These are phyloP conservation scores for Ramphastos sulfuratus DNA, from an alignment of 2,113 vertebrate genomes.

Conservation along the genomic window DNA sequence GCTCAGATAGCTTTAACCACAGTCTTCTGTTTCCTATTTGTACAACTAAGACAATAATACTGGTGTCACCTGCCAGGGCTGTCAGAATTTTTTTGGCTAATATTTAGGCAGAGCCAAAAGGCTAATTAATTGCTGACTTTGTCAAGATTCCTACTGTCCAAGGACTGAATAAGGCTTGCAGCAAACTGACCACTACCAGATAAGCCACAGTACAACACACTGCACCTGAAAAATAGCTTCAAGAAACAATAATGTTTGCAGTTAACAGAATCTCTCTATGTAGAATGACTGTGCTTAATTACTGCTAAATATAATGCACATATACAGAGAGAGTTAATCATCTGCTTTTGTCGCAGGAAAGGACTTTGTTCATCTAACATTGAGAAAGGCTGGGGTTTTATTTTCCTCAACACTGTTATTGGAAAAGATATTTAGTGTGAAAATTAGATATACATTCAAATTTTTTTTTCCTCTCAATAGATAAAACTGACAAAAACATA, in stretches of 20 bases:
- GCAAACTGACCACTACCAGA: background rate
- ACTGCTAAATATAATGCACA: background rate
- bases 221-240: background rate
- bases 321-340: background rate
- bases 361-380: background rate
- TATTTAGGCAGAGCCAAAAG: background rate
- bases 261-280: background rate
- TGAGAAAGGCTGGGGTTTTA: background rate
- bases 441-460: background rate
- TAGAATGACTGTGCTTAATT: background rate
- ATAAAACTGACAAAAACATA: background rate
- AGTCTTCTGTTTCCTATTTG: background rate
- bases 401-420: background rate
- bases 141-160: background rate
- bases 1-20: background rate
- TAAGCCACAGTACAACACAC: background rate
- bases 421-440: background rate
- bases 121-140: background rate
- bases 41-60: background rate
- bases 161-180: background rate
- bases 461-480: background rate
- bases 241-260: background rate
- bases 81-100: background rate
- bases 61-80: background rate
- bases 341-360: background rate